These are phyloP conservation scores for Pseudochromis fuscus DNA, from an alignment of 2,797 vertebrate species.

Conservation along the genomic window DNA sequence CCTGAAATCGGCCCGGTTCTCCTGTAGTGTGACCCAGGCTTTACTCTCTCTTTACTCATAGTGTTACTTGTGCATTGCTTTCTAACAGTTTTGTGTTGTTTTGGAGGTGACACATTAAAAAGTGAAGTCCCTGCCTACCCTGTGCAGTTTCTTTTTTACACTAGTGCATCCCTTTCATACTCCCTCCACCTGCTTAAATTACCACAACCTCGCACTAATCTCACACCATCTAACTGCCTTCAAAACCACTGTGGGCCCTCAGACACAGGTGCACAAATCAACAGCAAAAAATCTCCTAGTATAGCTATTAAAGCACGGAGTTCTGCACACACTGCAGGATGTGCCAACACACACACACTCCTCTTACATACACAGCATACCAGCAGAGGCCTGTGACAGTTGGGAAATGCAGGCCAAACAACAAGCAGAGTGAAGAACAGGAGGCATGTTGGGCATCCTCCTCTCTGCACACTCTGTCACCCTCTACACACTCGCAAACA, in stretches of 20 bases:
- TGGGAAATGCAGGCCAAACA: not conserved
- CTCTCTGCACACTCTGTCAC: conserved; percentile 33
- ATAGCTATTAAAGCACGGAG: conserved; percentile 7
- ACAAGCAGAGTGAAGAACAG: conserved; percentile 19
- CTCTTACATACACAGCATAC: conserved; percentile 1
- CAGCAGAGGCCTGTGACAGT: conserved; percentile 24
- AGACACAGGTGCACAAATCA: conserved; percentile 33
- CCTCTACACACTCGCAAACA: conserved; percentile 24
- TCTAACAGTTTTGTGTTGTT: too few relatives aligned
- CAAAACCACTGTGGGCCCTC: not conserved
- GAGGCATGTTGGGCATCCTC: conserved; percentile 36
- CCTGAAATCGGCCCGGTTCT: too few relatives aligned
- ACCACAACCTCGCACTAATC: conserved; percentile 22
- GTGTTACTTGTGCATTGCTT: too few relatives aligned
- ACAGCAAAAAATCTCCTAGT: not conserved
- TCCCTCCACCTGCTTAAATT: not conserved
- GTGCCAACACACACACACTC: not conserved
- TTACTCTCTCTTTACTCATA: too few relatives aligned
- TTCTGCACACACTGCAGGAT: not conserved
- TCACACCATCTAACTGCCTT: conserved; percentile 40
- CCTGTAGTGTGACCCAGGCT: too few relatives aligned
- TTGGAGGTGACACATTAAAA: too few relatives aligned
- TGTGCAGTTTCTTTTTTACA: too few relatives aligned
- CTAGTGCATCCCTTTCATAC: too few relatives aligned
- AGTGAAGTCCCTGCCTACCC: too few relatives aligned